Evolutionary conservation across 37 sponge, comb jelly and placozoan genomes (phyloP).

Genomic region (Cliona cf. orientalis): DNA sequence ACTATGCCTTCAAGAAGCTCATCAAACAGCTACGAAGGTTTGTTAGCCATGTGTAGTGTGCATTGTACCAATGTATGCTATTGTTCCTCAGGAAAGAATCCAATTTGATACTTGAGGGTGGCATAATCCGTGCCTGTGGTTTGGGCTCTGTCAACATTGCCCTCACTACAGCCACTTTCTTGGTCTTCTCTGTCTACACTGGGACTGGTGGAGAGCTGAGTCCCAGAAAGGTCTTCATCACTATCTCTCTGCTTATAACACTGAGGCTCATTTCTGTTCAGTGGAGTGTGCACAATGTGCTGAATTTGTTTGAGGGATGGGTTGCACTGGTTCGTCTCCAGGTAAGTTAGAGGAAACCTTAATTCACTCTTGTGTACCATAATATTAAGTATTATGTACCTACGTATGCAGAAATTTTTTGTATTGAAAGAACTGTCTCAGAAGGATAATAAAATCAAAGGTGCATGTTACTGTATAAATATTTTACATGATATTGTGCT

Average conservation of each 20-base stretch:
- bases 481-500: no score
- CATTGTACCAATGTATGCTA: no score
- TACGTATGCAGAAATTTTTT: no score
- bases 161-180: conserved; percentile 1
- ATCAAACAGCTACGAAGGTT: no score
- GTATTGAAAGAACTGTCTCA: no score
- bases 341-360: no score
- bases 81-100: conserved; percentile 21
- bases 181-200: conserved; percentile 2
- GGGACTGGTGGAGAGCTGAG: conserved; percentile 31
- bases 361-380: no score
- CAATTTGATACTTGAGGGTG: conserved; percentile 7
- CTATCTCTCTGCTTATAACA: conserved; percentile 27
- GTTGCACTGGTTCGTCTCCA: conserved; percentile 45
- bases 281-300: conserved; percentile 10
- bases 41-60: no score
- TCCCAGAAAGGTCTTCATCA: conserved; percentile 37
- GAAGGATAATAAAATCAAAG: no score
- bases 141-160: neutral
- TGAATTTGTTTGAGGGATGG: conserved; percentile 15
- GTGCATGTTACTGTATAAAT: no score
- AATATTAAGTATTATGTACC: no score
- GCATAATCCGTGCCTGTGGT: conserved; percentile 14
- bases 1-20: conserved; percentile 73
- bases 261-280: conserved; percentile 19